Percentiles rank a stretch among this genome's conserved stretches.
Evolutionary conservation across 1,140 invertebrate species (phyloP).

Genomic region (Monomorium pharaonis): DNA sequence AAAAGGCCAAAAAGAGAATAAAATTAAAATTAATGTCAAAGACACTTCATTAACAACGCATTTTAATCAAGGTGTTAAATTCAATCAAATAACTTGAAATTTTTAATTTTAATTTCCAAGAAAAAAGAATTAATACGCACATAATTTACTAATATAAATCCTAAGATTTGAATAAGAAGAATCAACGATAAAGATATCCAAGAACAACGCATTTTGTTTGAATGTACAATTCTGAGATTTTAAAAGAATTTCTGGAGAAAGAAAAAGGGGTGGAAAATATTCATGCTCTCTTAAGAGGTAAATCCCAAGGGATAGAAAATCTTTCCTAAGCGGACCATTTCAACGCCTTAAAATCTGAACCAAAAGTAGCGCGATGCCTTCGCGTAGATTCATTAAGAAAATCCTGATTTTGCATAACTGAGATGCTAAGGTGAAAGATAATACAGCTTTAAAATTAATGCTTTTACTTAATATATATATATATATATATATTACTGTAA

Average conservation of each 20-base stretch:
- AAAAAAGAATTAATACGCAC: not conserved
- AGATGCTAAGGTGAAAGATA: not conserved
- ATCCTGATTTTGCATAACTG: conserved; percentile 5
- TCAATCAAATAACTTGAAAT: not conserved
- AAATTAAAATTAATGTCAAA: not conserved
- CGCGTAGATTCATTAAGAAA: conserved; percentile 23
- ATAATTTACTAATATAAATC: not conserved
- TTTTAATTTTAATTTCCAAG: not conserved
- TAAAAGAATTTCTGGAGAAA: not conserved
- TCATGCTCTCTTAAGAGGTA: conserved; percentile 6
- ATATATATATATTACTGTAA: too few relatives aligned
- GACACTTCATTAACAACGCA: not conserved
- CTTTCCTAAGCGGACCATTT: conserved; percentile 9
- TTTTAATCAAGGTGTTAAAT: not conserved
- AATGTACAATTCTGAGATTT: not conserved
- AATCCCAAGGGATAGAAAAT: not conserved
- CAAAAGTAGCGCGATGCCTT: not conserved
- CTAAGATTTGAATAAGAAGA: conserved; percentile 1
- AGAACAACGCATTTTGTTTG: not conserved
- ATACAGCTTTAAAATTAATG: conserved; percentile 2
- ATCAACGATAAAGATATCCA: not conserved
- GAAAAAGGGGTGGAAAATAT: conserved; percentile 19
- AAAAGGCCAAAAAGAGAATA: not conserved
- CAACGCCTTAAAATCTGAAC: not conserved
- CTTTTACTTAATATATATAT: not conserved